Evolutionary conservation across 2,888 invertebrate species (phyloP), one percentile per base, ranked within the genome.

Genomic region (Patella depressa): DNA sequence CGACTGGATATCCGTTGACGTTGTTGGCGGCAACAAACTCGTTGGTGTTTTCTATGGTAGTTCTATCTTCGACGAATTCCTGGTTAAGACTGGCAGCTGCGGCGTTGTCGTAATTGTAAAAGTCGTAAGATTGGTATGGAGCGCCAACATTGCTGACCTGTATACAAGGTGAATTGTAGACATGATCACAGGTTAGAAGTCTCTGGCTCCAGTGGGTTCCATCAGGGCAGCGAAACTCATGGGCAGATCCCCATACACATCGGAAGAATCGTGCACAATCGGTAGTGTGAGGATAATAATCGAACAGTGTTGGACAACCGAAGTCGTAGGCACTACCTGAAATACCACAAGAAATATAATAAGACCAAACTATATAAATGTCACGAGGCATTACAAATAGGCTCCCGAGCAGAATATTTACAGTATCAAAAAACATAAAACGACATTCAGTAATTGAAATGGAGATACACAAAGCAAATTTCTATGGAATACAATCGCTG

Each of bases 211-310:
- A 84, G 54, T 78, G 72, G 11, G 81, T 81, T 2, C 79, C 80
- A 14, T 72, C 57, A 0, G 82, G 80, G 29, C 84, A 84, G 45
- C 53, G 57, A 73, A 81, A 80, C 54, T 72, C 75, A 53, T 74
- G 65, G 4, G 79, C 79, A 24, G 78, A 73, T 1, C 84, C 84
- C 80, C 81, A 82, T 54, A 81, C 76, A 75, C 84, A 84, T 11
- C 81, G 77, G 65, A 81, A 84, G 76, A 81, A 84, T 79, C 77
- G 78, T 57, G 77, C 72, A 74, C 84, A 84, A 78, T 84, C 82
- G 24, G 78, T 24, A 3, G 73, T 69, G 69, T 84, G 80, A 2
- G 80, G 79, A 54, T 81, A 80, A 78, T 79, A 84, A 75, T 80
- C 81, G 74, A 83, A 83, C 54, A 81, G 76, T 54, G 82, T 79